A percentile compares a stretch with the other conserved stretches of the same genome.
phyloP scores from a whole-genome alignment of 1,140 invertebrate species.

The Holcopasites calliopsidis region DNA sequence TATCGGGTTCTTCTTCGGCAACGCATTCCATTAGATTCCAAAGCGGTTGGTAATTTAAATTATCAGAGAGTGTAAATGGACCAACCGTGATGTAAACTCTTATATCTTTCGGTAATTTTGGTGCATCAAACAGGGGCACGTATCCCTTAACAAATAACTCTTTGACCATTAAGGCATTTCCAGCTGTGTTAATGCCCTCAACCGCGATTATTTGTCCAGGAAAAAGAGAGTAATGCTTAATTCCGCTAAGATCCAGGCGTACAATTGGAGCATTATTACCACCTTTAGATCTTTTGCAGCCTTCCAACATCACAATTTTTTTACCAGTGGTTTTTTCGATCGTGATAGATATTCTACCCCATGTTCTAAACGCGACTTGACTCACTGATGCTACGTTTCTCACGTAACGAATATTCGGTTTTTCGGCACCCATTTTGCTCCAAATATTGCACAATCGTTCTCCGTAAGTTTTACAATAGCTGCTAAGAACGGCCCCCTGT shows the following conservation, averaged over 20 bases:
- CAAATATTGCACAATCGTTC: slow-evolving; percentile 58
- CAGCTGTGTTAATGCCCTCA: slow-evolving; percentile 85
- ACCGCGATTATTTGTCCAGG: slow-evolving; percentile 91
- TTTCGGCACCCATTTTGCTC: slow-evolving; percentile 37
- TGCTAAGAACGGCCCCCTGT: slow-evolving; percentile 75
- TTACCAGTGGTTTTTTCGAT: not conserved
- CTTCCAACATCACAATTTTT: slow-evolving; percentile 85
- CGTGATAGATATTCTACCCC: slow-evolving; percentile 76
- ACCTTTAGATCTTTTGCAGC: slow-evolving; percentile 80
- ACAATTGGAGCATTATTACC: slow-evolving; percentile 59
- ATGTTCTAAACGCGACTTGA: slow-evolving; percentile 79
- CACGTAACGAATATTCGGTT: slow-evolving; percentile 57
- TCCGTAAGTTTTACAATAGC: slow-evolving; percentile 76
- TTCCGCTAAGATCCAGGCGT: slow-evolving; percentile 82
- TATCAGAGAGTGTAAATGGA: slow-evolving; percentile 89
- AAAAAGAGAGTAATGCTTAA: slow-evolving; percentile 88
- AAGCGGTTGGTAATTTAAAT: slow-evolving; percentile 89
- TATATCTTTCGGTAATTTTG: slow-evolving; percentile 75
- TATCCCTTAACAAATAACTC: slow-evolving; percentile 82
- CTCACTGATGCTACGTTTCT: slow-evolving; percentile 54
- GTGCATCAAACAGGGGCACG: slow-evolving; percentile 53
- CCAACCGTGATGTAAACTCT: slow-evolving; percentile 89
- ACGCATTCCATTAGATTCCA: slow-evolving; percentile 87
- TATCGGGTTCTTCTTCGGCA: slow-evolving; percentile 85
- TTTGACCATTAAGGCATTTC: slow-evolving; percentile 84